Evolutionary conservation across 2,113 vertebrate genomes (phyloP).

Genomic region (Lamprotornis superbus): DNA sequence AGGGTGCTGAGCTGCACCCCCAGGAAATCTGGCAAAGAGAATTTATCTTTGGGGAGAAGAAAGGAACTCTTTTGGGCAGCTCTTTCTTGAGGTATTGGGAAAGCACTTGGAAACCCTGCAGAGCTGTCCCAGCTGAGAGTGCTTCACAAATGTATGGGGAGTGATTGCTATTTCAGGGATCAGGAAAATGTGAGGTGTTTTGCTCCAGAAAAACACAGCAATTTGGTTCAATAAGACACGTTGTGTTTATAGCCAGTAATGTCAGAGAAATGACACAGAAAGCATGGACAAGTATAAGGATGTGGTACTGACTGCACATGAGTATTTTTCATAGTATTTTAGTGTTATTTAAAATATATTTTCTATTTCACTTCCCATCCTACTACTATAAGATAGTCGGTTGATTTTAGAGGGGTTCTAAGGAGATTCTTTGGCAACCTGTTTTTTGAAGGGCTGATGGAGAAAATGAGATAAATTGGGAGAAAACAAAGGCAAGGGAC

Average conservation of each 20-base stretch:
- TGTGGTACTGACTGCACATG: not conserved
- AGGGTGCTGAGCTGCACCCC: not conserved
- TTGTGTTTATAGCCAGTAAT: not conserved
- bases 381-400: not conserved
- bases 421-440: not conserved
- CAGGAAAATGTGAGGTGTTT: not conserved
- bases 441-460: not conserved
- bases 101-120: not conserved
- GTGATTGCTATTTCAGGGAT: not conserved
- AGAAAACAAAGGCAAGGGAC: not conserved
- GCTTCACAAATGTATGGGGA: not conserved
- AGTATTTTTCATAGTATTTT: not conserved
- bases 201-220: not conserved
- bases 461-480: not conserved
- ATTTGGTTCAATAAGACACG: fast-evolving
- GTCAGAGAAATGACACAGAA: not conserved
- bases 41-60: not conserved
- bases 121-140: not conserved
- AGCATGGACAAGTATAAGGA: not conserved
- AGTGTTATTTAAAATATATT: not conserved
- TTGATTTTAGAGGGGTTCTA: not conserved
- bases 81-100: not conserved
- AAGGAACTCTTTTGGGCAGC: not conserved
- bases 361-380: not conserved
- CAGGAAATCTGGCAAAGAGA: not conserved